Evolutionary conservation across 92 coral and sea anemone genomes (phyloP), one percentile per base, ranked within the genome.

Genomic region (Zoanthus gigantus): DNA sequence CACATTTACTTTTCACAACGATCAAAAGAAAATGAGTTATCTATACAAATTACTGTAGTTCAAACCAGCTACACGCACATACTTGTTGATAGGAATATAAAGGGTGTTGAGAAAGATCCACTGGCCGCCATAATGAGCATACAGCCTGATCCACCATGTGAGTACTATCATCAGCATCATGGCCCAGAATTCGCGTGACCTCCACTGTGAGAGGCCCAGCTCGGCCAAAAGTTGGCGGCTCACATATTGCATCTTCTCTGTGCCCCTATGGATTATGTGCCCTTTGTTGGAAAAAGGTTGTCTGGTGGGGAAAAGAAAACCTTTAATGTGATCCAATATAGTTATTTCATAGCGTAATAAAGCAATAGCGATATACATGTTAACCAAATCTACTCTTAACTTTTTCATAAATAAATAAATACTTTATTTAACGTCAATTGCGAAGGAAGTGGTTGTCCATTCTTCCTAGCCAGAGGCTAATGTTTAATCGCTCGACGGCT

Each of bases 111-210:
- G 99, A 79, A 92, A 95, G 85, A 95, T 68, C 99, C 99, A 97
- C 87, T 97, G 99, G 5, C 98, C 98, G 17, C 99, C 99, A 87
- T 97, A 97, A 87, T 97, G 99, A 31, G 98, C 44, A 84, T 95
- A 97, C 75, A 97, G 94, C 71, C 99, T 89, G 14, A 97, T 85
- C 92, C 96, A 97, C 99, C 98, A 97, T 7, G 99, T 97, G 52
- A 97, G 90, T 56, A 95, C 96, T 56, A 97, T 93, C 91, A 97
- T 94, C 79, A 97, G 84, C 88, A 97, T 83, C 98, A 97, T 97
- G 89, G 99, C 99, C 99, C 99, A 97, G 79, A 95, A 97, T 86
- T 97, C 99, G 13, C 99, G 94, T 34, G 99, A 97, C 71, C 99
- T 89, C 99, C 99, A 97, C 71, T 97, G 99, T 7, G 99, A 97